A percentile compares a stretch with the other conserved stretches of the same genome.
Conservation (phyloP, 2,113 vertebrate species). For the Marcusenius ussheri region DNA sequence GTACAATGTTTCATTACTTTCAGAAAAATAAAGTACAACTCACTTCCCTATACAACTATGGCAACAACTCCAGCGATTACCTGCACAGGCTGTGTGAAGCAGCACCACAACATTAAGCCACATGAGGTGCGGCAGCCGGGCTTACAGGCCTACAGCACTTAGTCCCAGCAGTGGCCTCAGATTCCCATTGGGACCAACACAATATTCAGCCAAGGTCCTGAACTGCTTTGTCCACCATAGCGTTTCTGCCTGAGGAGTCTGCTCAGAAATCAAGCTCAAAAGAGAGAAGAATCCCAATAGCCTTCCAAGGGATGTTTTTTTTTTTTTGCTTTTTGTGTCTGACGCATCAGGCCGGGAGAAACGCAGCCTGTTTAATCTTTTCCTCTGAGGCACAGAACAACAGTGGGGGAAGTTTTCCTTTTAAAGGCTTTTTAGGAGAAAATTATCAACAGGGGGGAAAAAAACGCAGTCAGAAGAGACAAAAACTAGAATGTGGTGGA, state of each 20-base stretch:
- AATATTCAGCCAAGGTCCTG: conserved; percentile 9
- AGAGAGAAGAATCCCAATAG: not conserved
- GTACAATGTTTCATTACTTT: not conserved
- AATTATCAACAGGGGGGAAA: not conserved
- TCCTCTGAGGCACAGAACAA: not conserved
- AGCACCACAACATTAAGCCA: not conserved
- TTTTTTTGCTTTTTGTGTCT: not conserved
- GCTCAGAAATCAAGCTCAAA: not conserved
- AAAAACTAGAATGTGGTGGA: conserved; percentile 22
- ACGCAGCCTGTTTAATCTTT: not conserved
- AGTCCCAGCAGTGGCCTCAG: too few relatives aligned
- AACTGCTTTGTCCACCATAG: conserved; percentile 36
- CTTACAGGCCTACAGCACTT: not conserved
- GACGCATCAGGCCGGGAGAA: not conserved
- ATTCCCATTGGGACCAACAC: not conserved
- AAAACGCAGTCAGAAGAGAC: not conserved
- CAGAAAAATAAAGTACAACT: not conserved
- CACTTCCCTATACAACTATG: not conserved
- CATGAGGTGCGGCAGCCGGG: not conserved
- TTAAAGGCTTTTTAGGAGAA: not conserved
- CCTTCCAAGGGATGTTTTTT: not conserved
- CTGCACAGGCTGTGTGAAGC: not conserved
- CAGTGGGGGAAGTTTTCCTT: not conserved
- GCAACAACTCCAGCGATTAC: not conserved
- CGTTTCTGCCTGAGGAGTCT: conserved; percentile 10